Evolutionary conservation across 2,797 vertebrate genomes (phyloP).

Genomic region (Ctenopoma multispine): DNA sequence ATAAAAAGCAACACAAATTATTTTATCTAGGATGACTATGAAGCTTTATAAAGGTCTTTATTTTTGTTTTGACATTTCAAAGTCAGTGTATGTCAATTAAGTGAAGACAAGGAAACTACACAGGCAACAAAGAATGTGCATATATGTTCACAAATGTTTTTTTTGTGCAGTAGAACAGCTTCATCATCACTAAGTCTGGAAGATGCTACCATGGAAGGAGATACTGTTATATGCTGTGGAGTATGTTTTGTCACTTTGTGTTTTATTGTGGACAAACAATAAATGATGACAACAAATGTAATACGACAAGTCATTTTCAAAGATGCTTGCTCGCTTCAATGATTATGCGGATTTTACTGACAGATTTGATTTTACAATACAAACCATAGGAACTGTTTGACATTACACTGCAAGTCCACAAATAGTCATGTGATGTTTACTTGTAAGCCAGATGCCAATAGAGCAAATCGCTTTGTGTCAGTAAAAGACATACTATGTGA

Average conservation of each 20-base stretch:
- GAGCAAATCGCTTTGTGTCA: not conserved
- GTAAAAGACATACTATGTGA: not conserved
- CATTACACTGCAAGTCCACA: not conserved
- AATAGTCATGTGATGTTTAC: not conserved
- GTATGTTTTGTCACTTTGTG: not conserved
- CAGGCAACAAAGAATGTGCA: not conserved
- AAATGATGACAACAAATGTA: not conserved
- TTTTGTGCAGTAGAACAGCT: not conserved
- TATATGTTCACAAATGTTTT: not conserved
- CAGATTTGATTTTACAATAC: too few relatives aligned
- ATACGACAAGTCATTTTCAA: not conserved
- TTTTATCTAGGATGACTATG: not conserved
- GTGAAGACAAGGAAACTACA: slow-evolving; percentile 4
- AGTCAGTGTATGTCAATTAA: slow-evolving; percentile 10
- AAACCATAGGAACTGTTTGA: not conserved
- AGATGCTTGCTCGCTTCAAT: not conserved
- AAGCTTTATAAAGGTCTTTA: not conserved
- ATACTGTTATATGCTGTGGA: not conserved
- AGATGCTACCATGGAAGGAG: not conserved
- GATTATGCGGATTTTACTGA: not conserved
- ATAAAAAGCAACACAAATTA: too few relatives aligned
- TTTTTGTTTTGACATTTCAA: slow-evolving; percentile 7
- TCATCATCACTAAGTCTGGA: not conserved
- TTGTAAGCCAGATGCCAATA: not conserved
- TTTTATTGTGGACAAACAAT: not conserved